Conservation (phyloP, 2,888 invertebrate genomes). For the Phlogophora meticulosa region DNA sequence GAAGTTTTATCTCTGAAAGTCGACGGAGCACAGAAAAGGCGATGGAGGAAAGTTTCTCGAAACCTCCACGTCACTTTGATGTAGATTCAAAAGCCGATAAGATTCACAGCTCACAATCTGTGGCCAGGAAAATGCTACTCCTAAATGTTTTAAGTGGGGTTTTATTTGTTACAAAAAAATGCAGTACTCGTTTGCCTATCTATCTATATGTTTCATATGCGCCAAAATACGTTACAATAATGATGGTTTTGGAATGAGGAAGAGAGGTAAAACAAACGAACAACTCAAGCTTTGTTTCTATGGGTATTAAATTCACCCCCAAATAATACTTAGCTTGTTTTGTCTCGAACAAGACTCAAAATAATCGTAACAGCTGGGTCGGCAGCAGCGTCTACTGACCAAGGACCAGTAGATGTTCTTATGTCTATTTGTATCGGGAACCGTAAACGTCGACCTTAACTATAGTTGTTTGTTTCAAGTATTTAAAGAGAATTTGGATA, state of each 20-base stretch:
- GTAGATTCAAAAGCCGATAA: conserved; percentile 56
- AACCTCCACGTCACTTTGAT: conserved; percentile 61
- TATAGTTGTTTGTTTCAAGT: conserved; percentile 42
- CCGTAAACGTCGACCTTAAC: background rate
- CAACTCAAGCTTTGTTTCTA: background rate
- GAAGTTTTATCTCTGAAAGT: conserved; percentile 74
- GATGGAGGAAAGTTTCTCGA: conserved; percentile 62
- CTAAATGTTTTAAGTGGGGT: background rate
- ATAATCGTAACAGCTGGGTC: background rate
- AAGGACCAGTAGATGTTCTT: background rate
- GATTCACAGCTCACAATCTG: conserved; percentile 39
- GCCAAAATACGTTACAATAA: conserved; percentile 1
- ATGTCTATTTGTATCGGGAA: conserved; percentile 1
- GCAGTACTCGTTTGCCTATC: background rate
- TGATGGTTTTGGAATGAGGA: background rate
- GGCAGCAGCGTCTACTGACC: background rate
- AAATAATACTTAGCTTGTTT: background rate
- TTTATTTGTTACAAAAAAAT: background rate
- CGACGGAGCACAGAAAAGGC: conserved; percentile 69
- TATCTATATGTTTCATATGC: background rate
- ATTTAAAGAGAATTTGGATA: conserved; percentile 49
- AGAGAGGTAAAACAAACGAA: background rate
- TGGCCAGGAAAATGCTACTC: background rate
- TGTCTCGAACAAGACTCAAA: no score
- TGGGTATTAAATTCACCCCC: background rate